These are phyloP conservation scores for Boloria euphrosyne DNA, from an alignment of 2,888 invertebrate species.

Conservation along the genomic window DNA sequence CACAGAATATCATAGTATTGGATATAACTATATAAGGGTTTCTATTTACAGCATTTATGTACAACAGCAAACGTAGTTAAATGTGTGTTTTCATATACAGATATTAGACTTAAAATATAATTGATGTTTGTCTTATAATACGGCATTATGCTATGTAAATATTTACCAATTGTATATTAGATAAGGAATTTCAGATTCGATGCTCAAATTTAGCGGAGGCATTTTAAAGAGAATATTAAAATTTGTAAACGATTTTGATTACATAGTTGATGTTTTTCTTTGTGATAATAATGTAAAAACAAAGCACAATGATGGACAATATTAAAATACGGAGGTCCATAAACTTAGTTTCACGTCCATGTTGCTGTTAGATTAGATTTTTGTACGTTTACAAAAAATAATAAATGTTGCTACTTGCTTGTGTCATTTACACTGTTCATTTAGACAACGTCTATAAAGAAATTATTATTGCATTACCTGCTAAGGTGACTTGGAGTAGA, in stretches of 20 bases:
- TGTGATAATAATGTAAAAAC: conserved; percentile 69
- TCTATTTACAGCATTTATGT: conserved; percentile 57
- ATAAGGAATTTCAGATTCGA: conserved; percentile 57
- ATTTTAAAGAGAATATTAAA: conserved; percentile 35
- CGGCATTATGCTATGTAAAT: conserved; percentile 34
- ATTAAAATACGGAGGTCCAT: conserved; percentile 77
- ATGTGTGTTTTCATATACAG: conserved; percentile 67
- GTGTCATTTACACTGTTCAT: conserved; percentile 33
- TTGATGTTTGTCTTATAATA: conserved; percentile 60
- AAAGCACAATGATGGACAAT: conserved; percentile 80
- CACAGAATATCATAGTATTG: conserved; percentile 33
- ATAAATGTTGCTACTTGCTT: conserved; percentile 53
- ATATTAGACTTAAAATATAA: conserved; percentile 36
- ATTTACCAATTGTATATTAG: conserved; percentile 20
- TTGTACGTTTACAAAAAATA: conserved; percentile 60
- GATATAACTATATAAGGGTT: conserved; percentile 42
- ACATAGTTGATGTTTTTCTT: conserved; percentile 50
- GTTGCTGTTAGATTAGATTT: conserved; percentile 63
- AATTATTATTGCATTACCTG: conserved; percentile 8
- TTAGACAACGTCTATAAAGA: conserved; percentile 2
- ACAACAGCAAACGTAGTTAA: conserved; percentile 50
- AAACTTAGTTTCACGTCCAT: conserved; percentile 71
- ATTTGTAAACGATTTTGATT: conserved; percentile 34
- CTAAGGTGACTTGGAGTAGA: conserved; percentile 6
- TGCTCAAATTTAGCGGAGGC: conserved; percentile 43